phyloP scores from a whole-genome alignment of 2,888 invertebrate genomes.

The Torymus aiolomorphi region DNA sequence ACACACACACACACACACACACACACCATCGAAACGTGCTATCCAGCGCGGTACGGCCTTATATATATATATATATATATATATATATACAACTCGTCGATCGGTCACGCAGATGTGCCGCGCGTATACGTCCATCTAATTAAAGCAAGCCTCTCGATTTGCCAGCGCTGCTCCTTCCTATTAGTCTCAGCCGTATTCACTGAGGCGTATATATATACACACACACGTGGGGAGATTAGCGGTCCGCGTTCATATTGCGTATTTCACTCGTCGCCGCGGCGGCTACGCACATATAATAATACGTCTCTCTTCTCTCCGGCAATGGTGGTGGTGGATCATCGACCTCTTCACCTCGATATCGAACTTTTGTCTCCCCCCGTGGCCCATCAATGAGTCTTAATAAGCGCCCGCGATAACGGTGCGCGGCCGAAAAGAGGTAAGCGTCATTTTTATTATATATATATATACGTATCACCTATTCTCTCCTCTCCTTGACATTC shows the following conservation, averaged over 20 bases:
- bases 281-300: slow-evolving; percentile 28
- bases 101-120: slow-evolving; percentile 36
- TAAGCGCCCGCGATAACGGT: slow-evolving; percentile 6
- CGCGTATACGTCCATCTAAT: slow-evolving; percentile 42
- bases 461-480: slow-evolving; percentile 15
- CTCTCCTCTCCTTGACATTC: background rate
- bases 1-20: no score
- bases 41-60: slow-evolving; percentile 3
- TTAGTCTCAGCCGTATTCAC: slow-evolving; percentile 38
- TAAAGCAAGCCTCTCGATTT: slow-evolving; percentile 50
- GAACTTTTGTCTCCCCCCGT: slow-evolving; percentile 38
- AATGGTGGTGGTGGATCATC: slow-evolving; percentile 31
- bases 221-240: slow-evolving; percentile 16
- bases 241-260: slow-evolving; percentile 21
- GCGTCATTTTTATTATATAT: slow-evolving; percentile 35
- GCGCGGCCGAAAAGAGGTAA: background rate
- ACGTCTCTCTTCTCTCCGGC: background rate
- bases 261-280: slow-evolving; percentile 17
- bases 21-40: no score
- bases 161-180: slow-evolving; percentile 33
- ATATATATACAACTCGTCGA: slow-evolving; percentile 7
- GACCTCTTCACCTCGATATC: slow-evolving; percentile 26
- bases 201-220: slow-evolving; percentile 8
- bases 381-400: slow-evolving; percentile 48
- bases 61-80: background rate